Conservation (phyloP, 2,888 invertebrate genomes). For the Campoplex capitator region DNA sequence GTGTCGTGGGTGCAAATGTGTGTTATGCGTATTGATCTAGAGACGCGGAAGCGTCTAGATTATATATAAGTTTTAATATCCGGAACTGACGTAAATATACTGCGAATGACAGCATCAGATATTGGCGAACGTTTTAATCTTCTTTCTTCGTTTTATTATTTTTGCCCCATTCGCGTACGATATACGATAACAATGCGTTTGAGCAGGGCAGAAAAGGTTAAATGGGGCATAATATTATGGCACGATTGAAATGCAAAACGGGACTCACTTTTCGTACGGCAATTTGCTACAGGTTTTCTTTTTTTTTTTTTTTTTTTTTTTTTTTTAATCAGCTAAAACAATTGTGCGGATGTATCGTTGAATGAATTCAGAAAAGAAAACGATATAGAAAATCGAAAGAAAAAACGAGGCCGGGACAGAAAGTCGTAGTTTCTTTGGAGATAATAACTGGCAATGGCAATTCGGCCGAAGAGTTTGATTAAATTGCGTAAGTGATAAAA, state of each 20-base stretch:
- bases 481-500: neutral
- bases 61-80: neutral
- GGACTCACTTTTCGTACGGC: slow-evolving; percentile 46
- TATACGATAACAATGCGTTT: slow-evolving; percentile 47
- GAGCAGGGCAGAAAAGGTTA: neutral
- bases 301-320: neutral
- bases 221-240: slow-evolving; percentile 60
- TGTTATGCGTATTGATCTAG: neutral
- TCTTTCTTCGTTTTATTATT: slow-evolving; percentile 54
- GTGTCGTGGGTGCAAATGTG: neutral
- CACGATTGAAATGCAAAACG: slow-evolving; percentile 68
- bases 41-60: too few relatives aligned
- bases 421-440: slow-evolving; percentile 75
- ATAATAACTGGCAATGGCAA: slow-evolving; percentile 76
- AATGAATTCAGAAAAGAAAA: neutral
- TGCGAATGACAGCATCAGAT: slow-evolving; percentile 58
- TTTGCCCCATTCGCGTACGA: slow-evolving; percentile 32
- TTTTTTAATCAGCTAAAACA: neutral
- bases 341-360: neutral
- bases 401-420: neutral
- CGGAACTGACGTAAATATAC: neutral
- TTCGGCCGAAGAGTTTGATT: slow-evolving; percentile 61
- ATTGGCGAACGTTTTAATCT: slow-evolving; percentile 56
- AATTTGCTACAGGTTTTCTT: slow-evolving; percentile 16
- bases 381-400: neutral